Evolutionary conservation across 2,888 invertebrate genomes (phyloP).

Genomic region (Uropetala carovei): DNA sequence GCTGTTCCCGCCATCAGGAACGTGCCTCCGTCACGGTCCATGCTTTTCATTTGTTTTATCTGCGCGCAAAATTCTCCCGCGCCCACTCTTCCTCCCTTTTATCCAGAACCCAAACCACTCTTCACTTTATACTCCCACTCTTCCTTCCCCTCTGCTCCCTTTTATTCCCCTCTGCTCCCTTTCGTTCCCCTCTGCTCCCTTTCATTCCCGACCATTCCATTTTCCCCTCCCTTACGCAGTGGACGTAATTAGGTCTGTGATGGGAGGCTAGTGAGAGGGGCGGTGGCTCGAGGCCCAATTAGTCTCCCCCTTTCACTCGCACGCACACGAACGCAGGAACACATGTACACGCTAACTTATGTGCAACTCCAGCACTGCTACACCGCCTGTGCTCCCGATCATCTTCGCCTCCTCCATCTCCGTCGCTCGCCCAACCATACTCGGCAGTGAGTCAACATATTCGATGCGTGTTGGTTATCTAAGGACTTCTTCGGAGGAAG

Average conservation of each 20-base stretch:
- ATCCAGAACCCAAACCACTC: constrained; percentile 20
- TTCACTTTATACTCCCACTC: not conserved
- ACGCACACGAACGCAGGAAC: too few species aligned
- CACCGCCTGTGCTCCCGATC: too few species aligned
- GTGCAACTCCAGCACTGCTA: too few species aligned
- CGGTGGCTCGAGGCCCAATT: constrained; percentile 41
- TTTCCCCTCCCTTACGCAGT: not conserved
- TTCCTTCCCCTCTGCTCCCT: not conserved
- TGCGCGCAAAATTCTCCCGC: constrained; percentile 6
- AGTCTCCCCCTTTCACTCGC: not conserved
- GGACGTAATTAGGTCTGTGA: constrained; percentile 27
- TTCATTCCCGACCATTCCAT: not conserved
- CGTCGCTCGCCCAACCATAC: not conserved
- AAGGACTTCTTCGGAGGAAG: too few species aligned
- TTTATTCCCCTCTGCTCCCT: not conserved
- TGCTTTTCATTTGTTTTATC: constrained; percentile 22
- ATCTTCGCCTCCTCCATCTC: not conserved
- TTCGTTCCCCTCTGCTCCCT: not conserved
- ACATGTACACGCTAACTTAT: too few species aligned
- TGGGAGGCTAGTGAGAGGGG: not conserved
- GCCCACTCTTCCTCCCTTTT: not conserved
- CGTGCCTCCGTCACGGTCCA: constrained; percentile 37
- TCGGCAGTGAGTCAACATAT: too few species aligned
- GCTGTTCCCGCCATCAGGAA: not conserved
- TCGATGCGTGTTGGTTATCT: too few species aligned